Base-by-base conservation (phyloP, 30 jellyfish, hydroid and myxozoan genomes). In the Aurelia aurita complex sp. Pacific region DNA sequence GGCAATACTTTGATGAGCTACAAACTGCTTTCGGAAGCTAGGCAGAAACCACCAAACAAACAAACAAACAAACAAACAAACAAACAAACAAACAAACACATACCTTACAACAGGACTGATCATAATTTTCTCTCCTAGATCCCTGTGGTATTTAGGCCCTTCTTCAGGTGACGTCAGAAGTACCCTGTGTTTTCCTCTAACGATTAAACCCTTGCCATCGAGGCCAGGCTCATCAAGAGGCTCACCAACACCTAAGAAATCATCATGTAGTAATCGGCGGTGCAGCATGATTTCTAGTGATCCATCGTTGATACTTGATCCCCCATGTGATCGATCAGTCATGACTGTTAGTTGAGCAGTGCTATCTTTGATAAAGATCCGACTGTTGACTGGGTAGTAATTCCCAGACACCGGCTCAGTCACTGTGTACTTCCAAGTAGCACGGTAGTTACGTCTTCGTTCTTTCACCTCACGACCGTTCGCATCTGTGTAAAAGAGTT, bases 241-340 rank as follows among this genome's bases (percentile, higher is more conserved):
- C 67, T 93, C 98, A n/a, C 94, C 97, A 7, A 93, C 98, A 19
- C 98, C 98, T 40, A 93, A 82, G 83, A 93, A 93, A 65, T 94
- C 99, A 85, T 94, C 99, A 52, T 80, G 88, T 64, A 90, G 69
- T 53, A 95, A 79, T 69, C 98, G 52, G 1, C 99, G 91, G 64
- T 89, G 99, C 40, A 95, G 55, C 99, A 95, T 95, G 36, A 95
- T 35, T 46, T 95, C 99, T 61, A 95, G 17, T 18, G 92, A 77
- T 2, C 99, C 99, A 69, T 90, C 97, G 5, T 42, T 51, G 33
- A 95, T 80, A 67, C 98, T 89, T 7, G 96, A 68, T 15, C 99
- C 99, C 13, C 99, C 99, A 16, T 85, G 98, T 62, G 98, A 90
- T 65, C 98, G 88, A 74, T 95, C 99, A 5, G 98, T 90, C 97